Evolutionary conservation across 1,140 invertebrate genomes (phyloP).

Genomic region (Phocides pigmalion): DNA sequence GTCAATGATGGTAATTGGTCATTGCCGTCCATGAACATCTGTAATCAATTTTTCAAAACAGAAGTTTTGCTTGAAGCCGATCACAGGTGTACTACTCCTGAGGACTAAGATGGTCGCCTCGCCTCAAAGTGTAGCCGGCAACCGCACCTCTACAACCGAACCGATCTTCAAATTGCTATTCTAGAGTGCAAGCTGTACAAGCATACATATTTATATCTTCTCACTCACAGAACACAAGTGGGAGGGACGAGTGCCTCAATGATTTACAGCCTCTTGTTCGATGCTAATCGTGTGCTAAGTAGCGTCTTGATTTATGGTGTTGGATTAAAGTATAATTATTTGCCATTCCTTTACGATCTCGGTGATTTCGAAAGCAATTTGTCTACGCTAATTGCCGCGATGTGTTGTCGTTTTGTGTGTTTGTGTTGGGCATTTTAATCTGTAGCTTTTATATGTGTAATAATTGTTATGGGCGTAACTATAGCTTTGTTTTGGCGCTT

Average conservation of each 20-base stretch:
- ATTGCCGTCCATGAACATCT: too few species aligned
- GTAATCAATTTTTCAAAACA: too few species aligned
- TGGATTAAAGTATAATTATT: slow-evolving; percentile 76
- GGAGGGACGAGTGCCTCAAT: slow-evolving; percentile 60
- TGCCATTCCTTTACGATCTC: slow-evolving; percentile 33
- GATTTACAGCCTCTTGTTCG: slow-evolving; percentile 72
- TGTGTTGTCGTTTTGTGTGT: slow-evolving; percentile 32
- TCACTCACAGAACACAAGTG: slow-evolving; percentile 46
- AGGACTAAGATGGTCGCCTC: too few species aligned
- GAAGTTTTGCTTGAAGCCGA: too few species aligned
- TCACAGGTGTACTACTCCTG: too few species aligned
- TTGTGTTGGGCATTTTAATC: neutral
- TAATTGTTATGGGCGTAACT: too few species aligned
- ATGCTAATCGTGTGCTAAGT: slow-evolving; percentile 76
- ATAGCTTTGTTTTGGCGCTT: too few species aligned
- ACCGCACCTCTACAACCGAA: too few species aligned
- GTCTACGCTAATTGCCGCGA: slow-evolving; percentile 46
- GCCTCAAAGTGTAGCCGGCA: too few species aligned
- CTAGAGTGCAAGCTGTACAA: neutral
- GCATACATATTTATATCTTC: slow-evolving; percentile 35
- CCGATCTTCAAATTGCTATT: too few species aligned
- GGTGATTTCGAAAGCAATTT: slow-evolving; percentile 36
- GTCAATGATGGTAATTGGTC: too few species aligned
- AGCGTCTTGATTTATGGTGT: slow-evolving; percentile 68
- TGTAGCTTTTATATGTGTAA: too few species aligned